Base-by-base conservation (phyloP, 2,113 vertebrate genomes). In the Hippocampus comes region DNA sequence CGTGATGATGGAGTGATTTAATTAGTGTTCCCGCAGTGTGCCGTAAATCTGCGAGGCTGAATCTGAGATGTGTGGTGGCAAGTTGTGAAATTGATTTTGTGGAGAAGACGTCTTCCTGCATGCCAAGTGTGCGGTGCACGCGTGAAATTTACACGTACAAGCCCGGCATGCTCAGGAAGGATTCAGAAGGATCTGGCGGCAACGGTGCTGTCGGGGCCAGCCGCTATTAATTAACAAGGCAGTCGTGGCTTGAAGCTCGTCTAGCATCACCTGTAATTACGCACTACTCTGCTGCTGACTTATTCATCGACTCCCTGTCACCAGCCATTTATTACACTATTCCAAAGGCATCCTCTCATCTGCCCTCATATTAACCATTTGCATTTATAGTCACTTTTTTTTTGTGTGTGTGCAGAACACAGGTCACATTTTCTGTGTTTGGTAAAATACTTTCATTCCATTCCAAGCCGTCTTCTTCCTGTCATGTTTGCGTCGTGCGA, bases 1-100 rank as follows among this genome's bases (percentile, higher is more conserved):
- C 23, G 53, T 57, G 46, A 30, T 82, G 72, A 83, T 70, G 27
- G 75, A 85, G 38, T 76, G 72, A 74, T 81, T 84, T 80, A 60
- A 85, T 81, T 65, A 48, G 72, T 57, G 66, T 75, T 42, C 66
- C 51, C 68, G 56, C 25, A 53, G 63, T 69, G 76, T 69, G 21
- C 71, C 77, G 67, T 79, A 81, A 82, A 84, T 84, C 77, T 51
- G 25, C 5, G 25, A 70, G 30, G 60, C 68, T 43, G 20, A 42
- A 41, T 71, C 60, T 67, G 34, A 38, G 15, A 76, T 68, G 64
- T 27, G 56, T 34, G 72, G 57, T 59, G 59, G 59, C 25, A 61
- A 63, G 67, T 43, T 34, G 66, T 42, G 43, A 15, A 71, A 72
- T 63, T 55, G 42, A 70, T 76, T 61, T 71, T 27, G 56, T 67